Evolutionary conservation across 64 coral and sea anemone species (phyloP).

Genomic region (Pocillopora damicornis): DNA sequence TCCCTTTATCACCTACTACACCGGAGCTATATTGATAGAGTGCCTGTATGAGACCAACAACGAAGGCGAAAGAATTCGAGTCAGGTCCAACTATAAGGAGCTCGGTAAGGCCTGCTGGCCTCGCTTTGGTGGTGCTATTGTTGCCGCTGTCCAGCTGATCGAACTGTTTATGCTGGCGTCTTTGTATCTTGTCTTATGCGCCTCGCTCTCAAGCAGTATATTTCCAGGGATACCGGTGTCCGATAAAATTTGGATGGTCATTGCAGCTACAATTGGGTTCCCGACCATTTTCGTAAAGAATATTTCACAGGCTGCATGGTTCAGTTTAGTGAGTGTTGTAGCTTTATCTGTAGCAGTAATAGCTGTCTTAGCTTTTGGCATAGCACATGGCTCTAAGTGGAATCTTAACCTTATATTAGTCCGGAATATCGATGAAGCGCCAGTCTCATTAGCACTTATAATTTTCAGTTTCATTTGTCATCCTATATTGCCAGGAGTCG

Average conservation of each 20-base stretch:
- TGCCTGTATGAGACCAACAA: slow-evolving; percentile 33
- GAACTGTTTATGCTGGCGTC: slow-evolving; percentile 43
- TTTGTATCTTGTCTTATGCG: slow-evolving; percentile 50
- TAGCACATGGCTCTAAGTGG: slow-evolving; percentile 11
- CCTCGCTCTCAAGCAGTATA: slow-evolving; percentile 18
- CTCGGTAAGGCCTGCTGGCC: slow-evolving; percentile 25
- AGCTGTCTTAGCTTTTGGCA: slow-evolving; percentile 32
- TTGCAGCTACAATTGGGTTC: slow-evolving; percentile 24
- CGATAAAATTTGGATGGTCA: slow-evolving; percentile 39
- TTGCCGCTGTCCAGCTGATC: slow-evolving; percentile 27
- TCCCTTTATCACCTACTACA: slow-evolving; percentile 28
- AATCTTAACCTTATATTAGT: not conserved
- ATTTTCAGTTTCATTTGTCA: slow-evolving; percentile 38
- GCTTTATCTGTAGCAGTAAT: slow-evolving; percentile 26
- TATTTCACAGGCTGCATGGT: slow-evolving; percentile 44
- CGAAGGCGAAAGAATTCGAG: slow-evolving; percentile 13
- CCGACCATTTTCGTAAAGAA: slow-evolving; percentile 44
- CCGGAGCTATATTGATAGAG: slow-evolving; percentile 40
- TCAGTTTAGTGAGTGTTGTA: slow-evolving; percentile 37
- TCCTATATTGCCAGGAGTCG: slow-evolving; percentile 23
- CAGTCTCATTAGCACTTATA: slow-evolving; percentile 12
- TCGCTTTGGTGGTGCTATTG: slow-evolving; percentile 30
- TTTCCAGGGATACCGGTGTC: slow-evolving; percentile 16
- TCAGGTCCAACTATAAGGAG: slow-evolving; percentile 26
- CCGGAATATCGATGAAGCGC: not conserved